Evolutionary conservation across 2,113 vertebrate genomes (phyloP).

Genomic region (Meleagris gallopavo): DNA sequence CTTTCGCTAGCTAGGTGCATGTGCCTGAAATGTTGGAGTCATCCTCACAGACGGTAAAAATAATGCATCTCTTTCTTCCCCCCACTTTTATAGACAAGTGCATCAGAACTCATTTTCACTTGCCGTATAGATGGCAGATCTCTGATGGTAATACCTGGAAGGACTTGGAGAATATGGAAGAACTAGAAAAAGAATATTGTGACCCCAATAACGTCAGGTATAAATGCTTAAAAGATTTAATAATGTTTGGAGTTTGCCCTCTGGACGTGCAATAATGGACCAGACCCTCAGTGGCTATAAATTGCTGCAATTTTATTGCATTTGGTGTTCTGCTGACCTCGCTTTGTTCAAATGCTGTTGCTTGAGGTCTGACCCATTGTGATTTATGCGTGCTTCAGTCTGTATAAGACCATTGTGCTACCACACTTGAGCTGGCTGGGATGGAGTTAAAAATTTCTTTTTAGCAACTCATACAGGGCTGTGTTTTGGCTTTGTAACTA

Average conservation of each 20-base stretch:
- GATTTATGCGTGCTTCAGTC: not conserved
- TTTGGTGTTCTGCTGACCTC: not conserved
- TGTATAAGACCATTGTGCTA: not conserved
- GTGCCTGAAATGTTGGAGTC: not conserved
- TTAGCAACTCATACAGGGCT: not conserved
- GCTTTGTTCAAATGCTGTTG: not conserved
- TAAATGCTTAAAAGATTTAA: not conserved
- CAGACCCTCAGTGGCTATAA: not conserved
- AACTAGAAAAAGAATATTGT: constrained; percentile 87
- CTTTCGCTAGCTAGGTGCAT: not conserved
- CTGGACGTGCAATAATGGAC: not conserved
- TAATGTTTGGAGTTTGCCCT: not conserved
- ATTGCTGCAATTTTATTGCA: not conserved
- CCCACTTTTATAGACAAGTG: constrained; percentile 83
- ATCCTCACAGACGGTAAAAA: not conserved
- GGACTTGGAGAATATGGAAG: constrained; percentile 85
- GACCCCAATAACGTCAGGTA: constrained; percentile 79
- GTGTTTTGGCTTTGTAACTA: not conserved
- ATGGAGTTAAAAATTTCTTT: not conserved
- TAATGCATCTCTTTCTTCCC: not conserved
- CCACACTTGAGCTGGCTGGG: not conserved
- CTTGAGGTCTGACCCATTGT: not conserved
- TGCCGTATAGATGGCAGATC: constrained; percentile 93
- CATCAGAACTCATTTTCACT: constrained; percentile 83
- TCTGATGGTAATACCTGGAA: constrained; percentile 81